Evolutionary conservation across 2,113 vertebrate species (phyloP), one percentile per base, ranked within the genome.

Genomic region (Poeciliopsis prolifica): DNA sequence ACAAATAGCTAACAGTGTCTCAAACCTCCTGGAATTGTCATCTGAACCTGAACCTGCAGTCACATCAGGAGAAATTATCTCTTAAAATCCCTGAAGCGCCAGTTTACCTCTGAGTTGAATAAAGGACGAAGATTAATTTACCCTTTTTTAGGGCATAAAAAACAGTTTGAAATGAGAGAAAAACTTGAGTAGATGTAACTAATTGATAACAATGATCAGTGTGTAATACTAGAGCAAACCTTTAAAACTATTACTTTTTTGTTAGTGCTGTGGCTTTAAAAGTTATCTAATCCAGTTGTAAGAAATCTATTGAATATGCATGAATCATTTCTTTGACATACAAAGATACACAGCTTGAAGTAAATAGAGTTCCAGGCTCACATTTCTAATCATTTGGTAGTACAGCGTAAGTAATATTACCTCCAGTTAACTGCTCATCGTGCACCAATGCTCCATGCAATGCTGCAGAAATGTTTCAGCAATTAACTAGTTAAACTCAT

Each of bases 11-110:
- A 80, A 37, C 33, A 51, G 15, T 0, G 42, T 67, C n/a, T 35
- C 1, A 80, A 76, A 70, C 19, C 68, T 70, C 61, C 28, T 66
- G 69, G 68, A 78, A 58, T 68, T 28, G 13, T 61, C 29, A 40
- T 54, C 26, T n/a, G 2, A 42, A 74, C 35, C 48, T 30, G 48
- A 73, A 62, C 64, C 37, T 28, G 26, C 62, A 61, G 24, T 66
- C 51, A 60, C 5, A 72, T 68, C 22, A n/a, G 48, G 64, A 61
- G 24, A 19, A 48, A 30, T 1, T 3, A 26, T 62, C 15, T 42
- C 9, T 40, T 28, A 17, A 40, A 5, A 12, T 67, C 65, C 14
- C 31, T 12, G n/a, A 29, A 26, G 37, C 7, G 12, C 9, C n/a
- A 19, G 7, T 67, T 67, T 15, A 12, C n/a, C 26, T 28, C 31